Evolutionary conservation across 2,888 invertebrate species (phyloP), one percentile per base, ranked within the genome.

Genomic region (Terebella lapidaria): DNA sequence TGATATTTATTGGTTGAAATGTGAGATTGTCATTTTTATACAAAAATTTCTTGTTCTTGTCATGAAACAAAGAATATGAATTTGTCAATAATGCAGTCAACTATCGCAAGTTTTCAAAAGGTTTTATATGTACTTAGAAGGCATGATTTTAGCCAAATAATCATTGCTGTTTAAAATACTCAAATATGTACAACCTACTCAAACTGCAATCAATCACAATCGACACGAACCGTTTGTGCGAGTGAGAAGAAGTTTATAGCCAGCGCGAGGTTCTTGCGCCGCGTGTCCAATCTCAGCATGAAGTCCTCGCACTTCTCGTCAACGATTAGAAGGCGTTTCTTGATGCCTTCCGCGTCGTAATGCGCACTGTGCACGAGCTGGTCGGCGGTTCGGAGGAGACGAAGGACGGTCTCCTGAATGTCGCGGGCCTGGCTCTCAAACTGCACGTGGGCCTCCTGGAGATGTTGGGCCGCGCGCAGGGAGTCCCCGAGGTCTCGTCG

Each of bases 361-460:
- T 87, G 87, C 29, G 88, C 88, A 2, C 87, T 84, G 25, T 86
- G 84, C 51, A 87, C 85, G 60, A 91, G 83, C 72, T 88, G 87
- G 78, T 91, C 90, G 20, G 89, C 90, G 45, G 88, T 88, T 72
- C 88, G 87, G 25, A 90, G 87, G 70, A 90, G 87, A 78, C 87
- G 88, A 56, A 91, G 80, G 4, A 89, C 87, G 69, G 86, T 85
- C 75, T 91, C 90, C 75, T 90, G 88, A 61, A 89, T 82, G 62
- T 87, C 85, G 82, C 87, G 84, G 26, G 89, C 89, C 80, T 89
- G 88, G 26, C 85, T 84, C 69, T 89, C 85, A 70, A 88, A 83
- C 73, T 87, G 87, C 60, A 84, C 84, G 72, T 90, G 86, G 71
- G 88, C 87, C 72, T 86, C 85, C n/a, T 87, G 83, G 35, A 89